These are phyloP conservation scores for Caenorhabditis latens DNA, from an alignment of 1,140 invertebrate species.

Conservation along the genomic window DNA sequence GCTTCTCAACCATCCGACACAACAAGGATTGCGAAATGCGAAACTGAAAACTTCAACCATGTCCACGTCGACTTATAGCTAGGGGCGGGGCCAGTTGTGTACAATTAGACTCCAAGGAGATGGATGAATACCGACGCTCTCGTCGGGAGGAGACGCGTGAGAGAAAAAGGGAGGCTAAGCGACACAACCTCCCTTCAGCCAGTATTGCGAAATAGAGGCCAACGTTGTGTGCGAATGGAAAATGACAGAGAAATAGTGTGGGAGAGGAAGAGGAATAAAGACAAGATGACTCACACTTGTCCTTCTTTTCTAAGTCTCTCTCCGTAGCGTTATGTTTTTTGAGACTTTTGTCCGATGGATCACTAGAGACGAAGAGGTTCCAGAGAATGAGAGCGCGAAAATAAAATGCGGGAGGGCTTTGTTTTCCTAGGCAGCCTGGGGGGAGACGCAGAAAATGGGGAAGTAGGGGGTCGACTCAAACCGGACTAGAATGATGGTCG, in stretches of 20 bases:
- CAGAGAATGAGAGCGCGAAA: neutral
- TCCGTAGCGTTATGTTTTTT: neutral
- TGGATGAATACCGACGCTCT: conserved; percentile 21
- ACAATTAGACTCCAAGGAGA: conserved; percentile 47
- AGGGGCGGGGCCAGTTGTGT: conserved; percentile 4
- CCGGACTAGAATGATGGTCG: neutral
- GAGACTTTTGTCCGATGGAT: neutral
- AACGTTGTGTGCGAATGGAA: neutral
- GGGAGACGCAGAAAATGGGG: neutral
- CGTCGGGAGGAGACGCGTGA: neutral
- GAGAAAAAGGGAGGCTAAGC: no score
- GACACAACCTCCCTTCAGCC: no score
- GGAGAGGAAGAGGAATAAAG: neutral
- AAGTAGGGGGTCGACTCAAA: neutral
- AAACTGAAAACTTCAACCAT: neutral
- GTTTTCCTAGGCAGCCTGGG: conserved; percentile 1
- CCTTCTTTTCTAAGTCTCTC: neutral
- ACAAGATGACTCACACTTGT: neutral
- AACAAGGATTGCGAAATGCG: conserved; percentile 15
- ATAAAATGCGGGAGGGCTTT: neutral
- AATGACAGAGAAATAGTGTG: neutral
- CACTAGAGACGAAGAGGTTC: neutral
- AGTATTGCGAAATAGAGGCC: conserved; percentile 31
- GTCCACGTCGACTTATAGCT: conserved; percentile 34
- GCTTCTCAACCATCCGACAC: no score